phyloP scores from a whole-genome alignment of 2,888 invertebrate species.

The Drosophila rubida region DNA sequence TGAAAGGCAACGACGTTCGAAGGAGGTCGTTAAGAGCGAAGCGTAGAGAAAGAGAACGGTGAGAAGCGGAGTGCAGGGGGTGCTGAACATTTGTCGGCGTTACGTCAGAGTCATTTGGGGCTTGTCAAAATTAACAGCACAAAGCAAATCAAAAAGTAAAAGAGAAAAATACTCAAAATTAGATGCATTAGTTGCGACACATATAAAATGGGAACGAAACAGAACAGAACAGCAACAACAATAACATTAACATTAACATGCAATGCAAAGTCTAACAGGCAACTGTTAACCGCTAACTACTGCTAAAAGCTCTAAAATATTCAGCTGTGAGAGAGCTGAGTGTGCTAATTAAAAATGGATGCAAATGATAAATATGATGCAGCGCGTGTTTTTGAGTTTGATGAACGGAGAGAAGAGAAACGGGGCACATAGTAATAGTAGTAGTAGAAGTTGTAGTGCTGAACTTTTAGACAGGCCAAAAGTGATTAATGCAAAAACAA shows the following conservation, averaged over 20 bases:
- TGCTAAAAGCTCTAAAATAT: conserved; percentile 51
- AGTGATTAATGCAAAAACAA: conserved; percentile 20
- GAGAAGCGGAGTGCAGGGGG: background rate
- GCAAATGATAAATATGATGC: conserved; percentile 77
- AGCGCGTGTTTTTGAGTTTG: conserved; percentile 51
- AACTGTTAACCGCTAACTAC: conserved; percentile 63
- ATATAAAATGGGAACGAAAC: conserved; percentile 47
- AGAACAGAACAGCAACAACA: conserved; percentile 26
- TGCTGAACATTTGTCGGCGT: conserved; percentile 41
- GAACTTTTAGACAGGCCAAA: conserved; percentile 8
- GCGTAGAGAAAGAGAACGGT: conserved; percentile 4
- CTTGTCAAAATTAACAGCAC: conserved; percentile 73
- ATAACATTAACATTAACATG: conserved; percentile 47
- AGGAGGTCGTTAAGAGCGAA: conserved; percentile 29
- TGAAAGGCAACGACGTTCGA: conserved; percentile 12
- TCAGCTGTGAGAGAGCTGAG: conserved; percentile 59
- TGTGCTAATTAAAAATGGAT: conserved; percentile 70
- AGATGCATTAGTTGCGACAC: conserved; percentile 49
- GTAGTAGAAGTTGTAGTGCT: conserved; percentile 19
- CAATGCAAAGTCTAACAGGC: conserved; percentile 57
- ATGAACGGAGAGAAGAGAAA: conserved; percentile 60
- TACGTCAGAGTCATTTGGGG: conserved; percentile 71
- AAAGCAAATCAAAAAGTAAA: conserved; percentile 48
- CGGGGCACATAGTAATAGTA: conserved; percentile 36
- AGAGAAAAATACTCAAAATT: conserved; percentile 29